Conservation (phyloP, 1,140 invertebrate genomes). For the Antheraea pernyi region DNA sequence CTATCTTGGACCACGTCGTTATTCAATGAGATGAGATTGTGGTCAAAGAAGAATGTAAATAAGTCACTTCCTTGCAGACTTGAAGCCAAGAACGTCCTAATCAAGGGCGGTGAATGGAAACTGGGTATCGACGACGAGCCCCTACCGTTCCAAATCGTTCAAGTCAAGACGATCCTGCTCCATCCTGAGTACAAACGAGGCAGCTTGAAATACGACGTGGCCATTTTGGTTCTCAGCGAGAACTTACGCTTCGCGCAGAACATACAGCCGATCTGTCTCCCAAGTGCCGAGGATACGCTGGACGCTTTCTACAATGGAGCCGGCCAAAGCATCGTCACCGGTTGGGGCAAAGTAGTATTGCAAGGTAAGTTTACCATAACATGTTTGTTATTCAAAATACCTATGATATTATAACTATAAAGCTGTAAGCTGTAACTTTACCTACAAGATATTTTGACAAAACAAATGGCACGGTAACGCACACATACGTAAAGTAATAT, state of each 20-base stretch:
- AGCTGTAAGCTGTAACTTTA: too few relatives aligned
- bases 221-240: constrained; percentile 84
- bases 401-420: too few relatives aligned
- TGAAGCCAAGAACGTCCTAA: constrained; percentile 83
- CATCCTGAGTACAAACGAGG: constrained; percentile 86
- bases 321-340: constrained; percentile 87
- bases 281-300: constrained; percentile 63
- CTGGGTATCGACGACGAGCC: constrained; percentile 90
- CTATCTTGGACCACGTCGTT: too few relatives aligned
- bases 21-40: too few relatives aligned
- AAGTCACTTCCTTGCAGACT: constrained; percentile 51
- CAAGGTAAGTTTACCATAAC: constrained; percentile 81
- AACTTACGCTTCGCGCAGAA: constrained; percentile 83
- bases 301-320: constrained; percentile 68
- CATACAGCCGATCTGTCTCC: constrained; percentile 87
- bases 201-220: constrained; percentile 84
- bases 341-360: constrained; percentile 89
- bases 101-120: constrained; percentile 93
- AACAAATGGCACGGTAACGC: too few relatives aligned
- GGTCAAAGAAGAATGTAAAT: not conserved
- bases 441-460: too few relatives aligned
- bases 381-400: not conserved
- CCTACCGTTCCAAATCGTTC: constrained; percentile 87
- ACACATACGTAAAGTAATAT: too few relatives aligned
- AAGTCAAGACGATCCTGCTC: constrained; percentile 80